Evolutionary conservation across 92 coral and sea anemone genomes (phyloP).

Genomic region (Micromussa lordhowensis): DNA sequence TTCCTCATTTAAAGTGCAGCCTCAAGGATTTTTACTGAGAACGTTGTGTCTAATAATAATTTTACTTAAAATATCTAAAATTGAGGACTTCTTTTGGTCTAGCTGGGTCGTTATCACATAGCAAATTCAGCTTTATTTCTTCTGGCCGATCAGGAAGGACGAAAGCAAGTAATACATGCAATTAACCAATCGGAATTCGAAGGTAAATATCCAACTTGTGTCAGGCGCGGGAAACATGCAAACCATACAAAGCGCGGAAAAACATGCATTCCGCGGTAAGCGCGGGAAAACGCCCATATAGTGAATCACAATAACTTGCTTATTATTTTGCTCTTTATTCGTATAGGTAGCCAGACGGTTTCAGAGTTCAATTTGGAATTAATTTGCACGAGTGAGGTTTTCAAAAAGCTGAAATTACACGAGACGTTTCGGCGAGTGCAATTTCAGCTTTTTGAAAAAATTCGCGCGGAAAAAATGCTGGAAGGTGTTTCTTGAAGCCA

Average conservation of each 20-base stretch:
- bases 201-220: neutral
- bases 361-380: too few relatives aligned
- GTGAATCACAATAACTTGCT: too few relatives aligned
- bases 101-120: neutral
- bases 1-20: neutral
- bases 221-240: neutral
- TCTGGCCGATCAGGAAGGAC: neutral
- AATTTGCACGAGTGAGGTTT: too few relatives aligned
- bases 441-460: too few relatives aligned
- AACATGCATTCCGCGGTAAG: too few relatives aligned
- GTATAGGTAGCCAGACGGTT: too few relatives aligned
- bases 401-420: too few relatives aligned
- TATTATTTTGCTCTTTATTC: neutral
- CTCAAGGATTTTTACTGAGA: neutral
- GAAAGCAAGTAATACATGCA: neutral
- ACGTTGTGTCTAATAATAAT: neutral
- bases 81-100: neutral
- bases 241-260: neutral
- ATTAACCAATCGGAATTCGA: neutral
- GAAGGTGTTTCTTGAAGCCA: too few relatives aligned
- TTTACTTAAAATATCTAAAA: neutral
- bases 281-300: neutral
- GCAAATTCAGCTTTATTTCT: neutral
- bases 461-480: too few relatives aligned
- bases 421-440: too few relatives aligned